These are phyloP conservation scores for Erannis defoliaria DNA, from an alignment of 2,888 invertebrate genomes.

Conservation along the genomic window DNA sequence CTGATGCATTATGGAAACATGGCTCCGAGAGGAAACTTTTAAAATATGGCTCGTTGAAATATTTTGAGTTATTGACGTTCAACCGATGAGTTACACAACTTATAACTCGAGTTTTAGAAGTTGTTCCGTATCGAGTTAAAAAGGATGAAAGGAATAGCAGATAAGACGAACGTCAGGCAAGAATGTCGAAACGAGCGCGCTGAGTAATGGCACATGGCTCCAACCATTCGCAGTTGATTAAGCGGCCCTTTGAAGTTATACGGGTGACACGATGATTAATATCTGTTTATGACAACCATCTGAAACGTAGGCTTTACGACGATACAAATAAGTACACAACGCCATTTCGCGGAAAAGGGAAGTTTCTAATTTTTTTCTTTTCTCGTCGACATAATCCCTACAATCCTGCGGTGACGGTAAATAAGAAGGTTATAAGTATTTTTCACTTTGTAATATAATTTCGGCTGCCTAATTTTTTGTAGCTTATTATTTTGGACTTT, in stretches of 20 bases:
- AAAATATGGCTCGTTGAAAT: constrained; percentile 50
- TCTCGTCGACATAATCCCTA: constrained; percentile 50
- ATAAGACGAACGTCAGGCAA: constrained; percentile 68
- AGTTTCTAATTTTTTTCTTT: constrained; percentile 45
- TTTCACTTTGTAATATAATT: constrained; percentile 42
- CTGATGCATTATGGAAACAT: constrained; percentile 57
- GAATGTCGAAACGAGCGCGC: constrained; percentile 73
- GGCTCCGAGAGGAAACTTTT: constrained; percentile 48
- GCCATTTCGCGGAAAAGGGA: constrained; percentile 41
- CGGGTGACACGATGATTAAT: constrained; percentile 77
- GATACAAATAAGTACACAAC: constrained; percentile 52
- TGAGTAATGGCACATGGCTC: constrained; percentile 75
- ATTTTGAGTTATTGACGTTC: constrained; percentile 51
- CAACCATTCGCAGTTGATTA: constrained; percentile 81
- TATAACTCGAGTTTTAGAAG: constrained; percentile 42
- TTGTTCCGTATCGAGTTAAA: constrained; percentile 34
- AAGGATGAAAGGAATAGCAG: constrained; percentile 48
- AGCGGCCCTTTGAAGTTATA: constrained; percentile 77
- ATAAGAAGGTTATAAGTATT: constrained; percentile 45
- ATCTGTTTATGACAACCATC: constrained; percentile 77
- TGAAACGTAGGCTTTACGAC: constrained; percentile 59
- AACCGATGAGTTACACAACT: constrained; percentile 53
- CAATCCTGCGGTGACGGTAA: constrained; percentile 53
- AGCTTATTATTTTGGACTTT: constrained; percentile 38
- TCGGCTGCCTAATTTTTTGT: constrained; percentile 39